Percentiles rank a stretch among this genome's conserved stretches.
phyloP scores from a whole-genome alignment of 2,797 vertebrate genomes.

The Allobates femoralis region DNA sequence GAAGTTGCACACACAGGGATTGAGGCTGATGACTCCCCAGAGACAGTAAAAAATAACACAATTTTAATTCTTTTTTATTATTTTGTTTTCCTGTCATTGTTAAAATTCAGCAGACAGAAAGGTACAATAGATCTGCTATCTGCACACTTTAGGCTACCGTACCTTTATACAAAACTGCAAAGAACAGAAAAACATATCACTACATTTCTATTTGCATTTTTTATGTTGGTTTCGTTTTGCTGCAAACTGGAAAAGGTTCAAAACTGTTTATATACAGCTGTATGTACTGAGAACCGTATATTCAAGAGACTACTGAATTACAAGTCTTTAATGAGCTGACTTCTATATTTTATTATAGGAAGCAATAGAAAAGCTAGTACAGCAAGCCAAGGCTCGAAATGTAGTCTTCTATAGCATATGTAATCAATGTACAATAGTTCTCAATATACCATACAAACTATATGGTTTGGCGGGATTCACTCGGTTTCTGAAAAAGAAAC shows the following conservation, averaged over 20 bases:
- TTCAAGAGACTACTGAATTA: not conserved
- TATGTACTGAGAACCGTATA: not conserved
- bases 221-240: not conserved
- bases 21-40: slow-evolving; percentile 48
- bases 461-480: too few species aligned
- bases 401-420: not conserved
- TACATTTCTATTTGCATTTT: not conserved
- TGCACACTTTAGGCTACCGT: not conserved
- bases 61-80: not conserved
- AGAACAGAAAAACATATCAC: not conserved
- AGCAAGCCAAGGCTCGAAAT: not conserved
- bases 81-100: slow-evolving; percentile 43
- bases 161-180: slow-evolving; percentile 1
- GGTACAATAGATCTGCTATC: slow-evolving; percentile 24
- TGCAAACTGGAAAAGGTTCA: not conserved
- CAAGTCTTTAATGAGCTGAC: not conserved
- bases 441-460: too few species aligned
- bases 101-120: not conserved
- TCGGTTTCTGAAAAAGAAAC: too few species aligned
- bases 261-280: not conserved
- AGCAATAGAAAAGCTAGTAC: not conserved
- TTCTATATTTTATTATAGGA: not conserved
- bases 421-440: not conserved
- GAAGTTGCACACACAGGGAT: slow-evolving; percentile 47
- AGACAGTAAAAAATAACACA: slow-evolving; percentile 40